phyloP scores from a whole-genome alignment of 2,797 vertebrate species.

The Girardinus metallicus region DNA sequence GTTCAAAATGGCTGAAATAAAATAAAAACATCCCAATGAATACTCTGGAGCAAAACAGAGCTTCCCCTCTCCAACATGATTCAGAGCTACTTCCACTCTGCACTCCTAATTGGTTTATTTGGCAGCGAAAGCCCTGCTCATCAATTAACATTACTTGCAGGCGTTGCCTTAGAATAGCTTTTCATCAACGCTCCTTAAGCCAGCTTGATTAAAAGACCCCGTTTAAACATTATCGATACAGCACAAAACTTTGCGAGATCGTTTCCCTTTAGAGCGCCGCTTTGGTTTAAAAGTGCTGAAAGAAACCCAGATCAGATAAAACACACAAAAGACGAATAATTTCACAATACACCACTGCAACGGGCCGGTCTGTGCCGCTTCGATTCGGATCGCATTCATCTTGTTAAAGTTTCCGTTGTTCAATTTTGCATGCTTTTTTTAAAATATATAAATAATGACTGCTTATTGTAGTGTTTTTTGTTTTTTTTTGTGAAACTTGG shows the following conservation, averaged over 20 bases:
- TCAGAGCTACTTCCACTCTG: constrained; percentile 29
- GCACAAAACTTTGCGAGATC: background rate
- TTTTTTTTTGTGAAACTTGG: background rate
- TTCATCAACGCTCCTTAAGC: background rate
- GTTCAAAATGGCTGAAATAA: constrained; percentile 28
- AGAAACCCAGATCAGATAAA: constrained; percentile 8
- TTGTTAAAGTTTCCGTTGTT: background rate
- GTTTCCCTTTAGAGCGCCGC: background rate
- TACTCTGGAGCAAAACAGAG: background rate
- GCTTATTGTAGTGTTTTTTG: background rate
- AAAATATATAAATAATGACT: background rate
- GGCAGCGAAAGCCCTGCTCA: constrained; percentile 10
- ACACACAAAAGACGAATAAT: background rate
- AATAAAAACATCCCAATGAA: constrained; percentile 30
- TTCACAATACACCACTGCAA: background rate
- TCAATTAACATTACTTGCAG: constrained; percentile 30
- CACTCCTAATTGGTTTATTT: constrained; percentile 37
- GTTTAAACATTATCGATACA: constrained; percentile 8
- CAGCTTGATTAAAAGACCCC: background rate
- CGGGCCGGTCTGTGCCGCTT: background rate
- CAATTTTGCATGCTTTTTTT: background rate
- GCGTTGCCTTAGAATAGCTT: constrained; percentile 4
- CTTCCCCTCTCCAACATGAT: constrained; percentile 12
- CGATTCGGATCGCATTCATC: background rate
- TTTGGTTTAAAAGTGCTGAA: constrained; percentile 4